Conservation (phyloP, 2,888 invertebrate genomes). For the Ischnus inquisitorius region DNA sequence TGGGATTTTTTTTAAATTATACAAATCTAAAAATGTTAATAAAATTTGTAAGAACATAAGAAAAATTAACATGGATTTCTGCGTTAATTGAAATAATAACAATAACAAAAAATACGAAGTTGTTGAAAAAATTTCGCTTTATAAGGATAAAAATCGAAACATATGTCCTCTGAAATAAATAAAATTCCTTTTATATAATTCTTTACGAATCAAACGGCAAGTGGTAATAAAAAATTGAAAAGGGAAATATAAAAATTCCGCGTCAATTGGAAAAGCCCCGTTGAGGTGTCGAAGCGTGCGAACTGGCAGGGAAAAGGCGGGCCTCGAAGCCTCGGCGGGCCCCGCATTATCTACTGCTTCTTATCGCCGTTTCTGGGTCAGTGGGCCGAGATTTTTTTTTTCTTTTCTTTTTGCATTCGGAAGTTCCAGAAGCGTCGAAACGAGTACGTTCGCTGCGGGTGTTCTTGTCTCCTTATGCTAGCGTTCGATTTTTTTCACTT, state of each 20-base stretch:
- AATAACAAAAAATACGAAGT: too few species aligned
- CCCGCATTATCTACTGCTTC: slow-evolving; percentile 47
- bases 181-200: too few species aligned
- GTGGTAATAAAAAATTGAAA: too few species aligned
- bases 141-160: too few species aligned
- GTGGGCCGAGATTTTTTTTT: slow-evolving; percentile 79
- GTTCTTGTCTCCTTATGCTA: slow-evolving; percentile 13
- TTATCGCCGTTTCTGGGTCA: slow-evolving; percentile 77
- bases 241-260: background rate
- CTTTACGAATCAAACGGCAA: too few species aligned
- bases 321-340: background rate
- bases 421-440: slow-evolving; percentile 55
- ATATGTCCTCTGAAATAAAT: too few species aligned
- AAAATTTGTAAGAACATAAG: too few species aligned
- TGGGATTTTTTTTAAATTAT: too few species aligned
- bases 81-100: too few species aligned
- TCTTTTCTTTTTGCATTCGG: slow-evolving; percentile 34
- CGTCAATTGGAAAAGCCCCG: slow-evolving; percentile 16
- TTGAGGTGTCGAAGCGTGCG: slow-evolving; percentile 31
- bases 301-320: background rate
- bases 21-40: too few species aligned
- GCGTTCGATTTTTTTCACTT: slow-evolving; percentile 36
- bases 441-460: slow-evolving; percentile 47
- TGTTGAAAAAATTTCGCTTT: too few species aligned
- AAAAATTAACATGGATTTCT: too few species aligned